A percentile compares a stretch with the other conserved stretches of the same genome.
phyloP scores from a whole-genome alignment of 2,888 invertebrate species.

The Drosophila tripunctata region DNA sequence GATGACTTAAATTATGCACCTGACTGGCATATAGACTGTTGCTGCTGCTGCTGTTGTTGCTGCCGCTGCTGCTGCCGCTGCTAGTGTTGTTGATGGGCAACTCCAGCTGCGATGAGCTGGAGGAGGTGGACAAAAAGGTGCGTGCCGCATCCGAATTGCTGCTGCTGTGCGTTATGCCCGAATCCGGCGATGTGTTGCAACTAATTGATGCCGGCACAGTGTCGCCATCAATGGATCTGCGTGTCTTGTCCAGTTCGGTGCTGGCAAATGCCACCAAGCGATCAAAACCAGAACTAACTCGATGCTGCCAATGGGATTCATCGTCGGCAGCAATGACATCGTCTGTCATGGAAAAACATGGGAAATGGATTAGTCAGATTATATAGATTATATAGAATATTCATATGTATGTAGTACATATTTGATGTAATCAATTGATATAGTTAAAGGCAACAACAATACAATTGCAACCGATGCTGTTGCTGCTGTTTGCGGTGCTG shows the following conservation, averaged over 20 bases:
- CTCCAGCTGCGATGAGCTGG: constrained; percentile 84
- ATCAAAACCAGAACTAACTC: constrained; percentile 96
- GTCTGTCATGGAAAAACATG: constrained; percentile 64
- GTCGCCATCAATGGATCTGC: constrained; percentile 92
- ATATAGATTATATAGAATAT: not conserved
- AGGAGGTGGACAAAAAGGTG: constrained; percentile 84
- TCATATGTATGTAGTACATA: not conserved
- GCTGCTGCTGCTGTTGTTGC: constrained; percentile 30
- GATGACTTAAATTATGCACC: constrained; percentile 63
- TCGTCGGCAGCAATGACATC: constrained; percentile 88
- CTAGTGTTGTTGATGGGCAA: constrained; percentile 77
- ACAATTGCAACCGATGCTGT: constrained; percentile 17
- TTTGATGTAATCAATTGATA: constrained; percentile 6
- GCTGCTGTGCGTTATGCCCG: constrained; percentile 91
- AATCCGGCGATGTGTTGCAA: constrained; percentile 94
- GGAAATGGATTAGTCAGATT: constrained; percentile 18
- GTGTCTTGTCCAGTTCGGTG: constrained; percentile 93
- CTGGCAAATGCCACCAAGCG: constrained; percentile 96
- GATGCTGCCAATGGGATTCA: constrained; percentile 96
- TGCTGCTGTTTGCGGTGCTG: constrained; percentile 7
- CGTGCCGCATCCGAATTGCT: constrained; percentile 83
- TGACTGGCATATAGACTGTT: constrained; percentile 68
- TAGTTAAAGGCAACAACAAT: constrained; percentile 9
- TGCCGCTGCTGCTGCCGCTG: constrained; percentile 59
- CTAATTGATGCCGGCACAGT: constrained; percentile 85